A percentile compares a stretch with the other conserved stretches of the same genome.
phyloP scores from a whole-genome alignment of 92 coral and sea anemone genomes.

The Ricordea florida region DNA sequence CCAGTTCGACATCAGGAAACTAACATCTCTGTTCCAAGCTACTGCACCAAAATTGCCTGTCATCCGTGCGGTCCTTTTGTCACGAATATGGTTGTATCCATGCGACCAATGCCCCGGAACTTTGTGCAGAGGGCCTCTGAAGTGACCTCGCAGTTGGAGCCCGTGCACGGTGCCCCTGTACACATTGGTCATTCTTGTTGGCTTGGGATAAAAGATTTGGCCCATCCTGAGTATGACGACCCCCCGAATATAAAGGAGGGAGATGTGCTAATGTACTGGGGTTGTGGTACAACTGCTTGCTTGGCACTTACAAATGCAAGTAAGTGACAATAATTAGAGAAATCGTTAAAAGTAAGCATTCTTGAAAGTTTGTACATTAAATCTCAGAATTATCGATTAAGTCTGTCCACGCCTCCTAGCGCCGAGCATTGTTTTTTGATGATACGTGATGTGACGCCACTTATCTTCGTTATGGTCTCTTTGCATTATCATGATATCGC shows the following conservation, averaged over 20 bases:
- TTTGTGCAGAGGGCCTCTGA: slow-evolving; percentile 28
- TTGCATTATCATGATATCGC: too few relatives aligned
- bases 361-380: too few relatives aligned
- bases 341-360: too few relatives aligned
- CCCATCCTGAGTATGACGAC: slow-evolving; percentile 33
- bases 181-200: slow-evolving; percentile 43
- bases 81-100: slow-evolving; percentile 28
- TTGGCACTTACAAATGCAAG: slow-evolving; percentile 2
- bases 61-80: slow-evolving; percentile 27
- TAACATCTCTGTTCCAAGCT: slow-evolving; percentile 35
- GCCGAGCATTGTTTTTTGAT: too few relatives aligned
- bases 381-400: too few relatives aligned
- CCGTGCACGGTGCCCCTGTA: slow-evolving; percentile 54
- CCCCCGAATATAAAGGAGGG: slow-evolving; percentile 9
- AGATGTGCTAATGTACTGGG: slow-evolving; percentile 47
- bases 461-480: too few relatives aligned
- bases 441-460: too few relatives aligned
- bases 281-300: slow-evolving; percentile 27
- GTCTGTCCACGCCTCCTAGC: too few relatives aligned
- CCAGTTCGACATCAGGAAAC: slow-evolving; percentile 11
- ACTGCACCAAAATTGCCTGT: slow-evolving; percentile 35
- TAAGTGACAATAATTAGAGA: neutral
- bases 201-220: slow-evolving; percentile 34
- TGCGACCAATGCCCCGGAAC: slow-evolving; percentile 37
- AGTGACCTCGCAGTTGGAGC: slow-evolving; percentile 32